Evolutionary conservation across 2,113 vertebrate species (phyloP), one percentile per base, ranked within the genome.

Genomic region (Trinectes maculatus): DNA sequence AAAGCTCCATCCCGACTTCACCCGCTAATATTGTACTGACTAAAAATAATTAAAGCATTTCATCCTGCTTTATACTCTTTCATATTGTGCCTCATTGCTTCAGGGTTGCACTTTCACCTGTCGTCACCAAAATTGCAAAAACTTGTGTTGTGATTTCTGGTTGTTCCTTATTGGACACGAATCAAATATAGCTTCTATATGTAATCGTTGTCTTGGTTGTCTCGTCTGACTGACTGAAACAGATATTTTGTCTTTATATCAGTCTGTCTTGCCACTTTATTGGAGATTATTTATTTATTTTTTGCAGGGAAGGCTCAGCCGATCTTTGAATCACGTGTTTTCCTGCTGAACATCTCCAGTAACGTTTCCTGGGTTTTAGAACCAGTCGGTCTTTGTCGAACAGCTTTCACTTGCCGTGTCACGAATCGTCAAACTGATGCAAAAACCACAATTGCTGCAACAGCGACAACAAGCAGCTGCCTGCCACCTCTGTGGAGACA

Each of bases 1-100:
- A 43, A 64, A 75, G 34, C 66, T 37, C 37, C 18, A 16, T 36
- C 24, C 34, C 1, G 15, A n/a, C n/a, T n/a, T 48, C 25, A 47
- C 52, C 18, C 9, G 8, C 40, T 64, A 34, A 55, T 64, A 21
- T 19, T 69, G n/a, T 37, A 9, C 37, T 46, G 19, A 19, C 26
- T 59, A 33, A 77, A 54, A 70, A 69, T 59, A 57, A 26, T n/a
- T n/a, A n/a, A n/a, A n/a, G n/a, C n/a, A n/a, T n/a, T n/a, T 15
- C n/a, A 29, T 37, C 33, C 28, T 26, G 43, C 39, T 28, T 42
- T 7, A 55, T 48, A n/a, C 28, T 28, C 43, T 36, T 51, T 25
- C n/a, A 16, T 8, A 54, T 54, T 19, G 22, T 29, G 25, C 29
- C 18, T 3, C 24, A n/a, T n/a, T n/a, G n/a, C n/a, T n/a, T n/a